Conservation (phyloP, 2,888 invertebrate genomes). For the Acholoe squamosa region DNA sequence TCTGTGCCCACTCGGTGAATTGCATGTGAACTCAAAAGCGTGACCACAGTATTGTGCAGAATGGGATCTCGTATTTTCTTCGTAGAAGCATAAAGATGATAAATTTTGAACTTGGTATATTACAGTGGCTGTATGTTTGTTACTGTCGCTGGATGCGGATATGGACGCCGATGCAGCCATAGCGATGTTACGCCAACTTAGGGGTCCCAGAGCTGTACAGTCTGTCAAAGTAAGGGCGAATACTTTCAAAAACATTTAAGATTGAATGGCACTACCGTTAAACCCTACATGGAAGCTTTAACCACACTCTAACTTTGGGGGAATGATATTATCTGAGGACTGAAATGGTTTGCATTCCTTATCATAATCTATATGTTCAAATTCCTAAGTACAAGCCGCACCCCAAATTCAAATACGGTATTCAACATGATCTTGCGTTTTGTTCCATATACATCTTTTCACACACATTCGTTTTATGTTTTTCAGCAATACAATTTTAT, state of each 20-base stretch:
- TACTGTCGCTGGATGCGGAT: slow-evolving; percentile 74
- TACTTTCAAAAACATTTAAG: not conserved
- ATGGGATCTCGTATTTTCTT: not conserved
- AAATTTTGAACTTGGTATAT: not conserved
- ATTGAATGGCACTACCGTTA: not conserved
- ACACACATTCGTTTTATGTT: slow-evolving; percentile 57
- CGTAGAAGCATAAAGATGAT: not conserved
- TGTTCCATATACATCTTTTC: not conserved
- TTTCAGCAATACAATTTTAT: slow-evolving; percentile 79
- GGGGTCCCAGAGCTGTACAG: slow-evolving; percentile 77
- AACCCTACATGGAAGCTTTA: not conserved
- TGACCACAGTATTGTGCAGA: not conserved
- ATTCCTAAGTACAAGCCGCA: no score
- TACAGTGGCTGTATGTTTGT: slow-evolving; percentile 75
- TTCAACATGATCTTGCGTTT: not conserved
- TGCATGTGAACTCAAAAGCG: no score
- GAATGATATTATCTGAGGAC: not conserved
- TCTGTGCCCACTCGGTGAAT: no score
- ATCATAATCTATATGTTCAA: not conserved
- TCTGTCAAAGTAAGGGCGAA: slow-evolving; percentile 75
- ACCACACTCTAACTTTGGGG: not conserved
- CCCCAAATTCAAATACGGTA: no score
- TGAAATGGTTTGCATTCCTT: not conserved
- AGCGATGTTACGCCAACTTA: slow-evolving; percentile 72
- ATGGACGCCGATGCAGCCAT: slow-evolving; percentile 74